Percentiles rank a stretch among this genome's conserved stretches.
Conservation (phyloP, 2,888 invertebrate species). For the Synergus laeviventris region DNA sequence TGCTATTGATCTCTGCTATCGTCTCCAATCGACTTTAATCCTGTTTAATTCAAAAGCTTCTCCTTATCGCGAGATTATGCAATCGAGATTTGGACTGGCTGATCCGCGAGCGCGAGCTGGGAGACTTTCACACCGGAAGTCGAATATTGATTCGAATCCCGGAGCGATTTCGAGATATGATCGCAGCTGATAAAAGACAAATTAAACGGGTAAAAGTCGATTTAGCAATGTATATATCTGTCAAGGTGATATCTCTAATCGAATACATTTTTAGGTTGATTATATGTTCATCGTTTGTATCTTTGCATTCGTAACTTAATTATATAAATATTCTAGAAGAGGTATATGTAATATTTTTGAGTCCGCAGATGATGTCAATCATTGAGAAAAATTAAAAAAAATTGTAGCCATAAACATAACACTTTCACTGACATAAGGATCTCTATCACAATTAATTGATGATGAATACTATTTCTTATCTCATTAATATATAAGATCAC, state of each 20-base stretch:
- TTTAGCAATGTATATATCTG: background rate
- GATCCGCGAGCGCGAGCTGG: background rate
- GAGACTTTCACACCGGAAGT: constrained; percentile 28
- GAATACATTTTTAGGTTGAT: background rate
- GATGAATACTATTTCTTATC: no score
- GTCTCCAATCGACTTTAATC: background rate
- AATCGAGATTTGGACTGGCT: constrained; percentile 7
- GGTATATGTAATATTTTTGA: no score
- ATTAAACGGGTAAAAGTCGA: constrained; percentile 12
- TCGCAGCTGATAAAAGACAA: background rate
- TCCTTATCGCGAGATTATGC: constrained; percentile 18
- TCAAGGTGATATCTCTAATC: background rate
- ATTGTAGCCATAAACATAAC: no score
- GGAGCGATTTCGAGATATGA: background rate
- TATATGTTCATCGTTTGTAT: background rate
- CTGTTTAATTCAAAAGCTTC: background rate
- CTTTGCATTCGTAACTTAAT: background rate
- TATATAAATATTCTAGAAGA: no score
- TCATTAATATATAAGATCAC: no score
- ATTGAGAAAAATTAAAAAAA: no score
- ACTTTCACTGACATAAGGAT: no score
- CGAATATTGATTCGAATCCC: background rate
- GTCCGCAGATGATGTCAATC: no score
- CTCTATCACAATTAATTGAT: no score
- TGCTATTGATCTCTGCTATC: constrained; percentile 12